These are phyloP conservation scores for Hoplodrina blanda DNA, from an alignment of 2,888 invertebrate species.

Conservation along the genomic window DNA sequence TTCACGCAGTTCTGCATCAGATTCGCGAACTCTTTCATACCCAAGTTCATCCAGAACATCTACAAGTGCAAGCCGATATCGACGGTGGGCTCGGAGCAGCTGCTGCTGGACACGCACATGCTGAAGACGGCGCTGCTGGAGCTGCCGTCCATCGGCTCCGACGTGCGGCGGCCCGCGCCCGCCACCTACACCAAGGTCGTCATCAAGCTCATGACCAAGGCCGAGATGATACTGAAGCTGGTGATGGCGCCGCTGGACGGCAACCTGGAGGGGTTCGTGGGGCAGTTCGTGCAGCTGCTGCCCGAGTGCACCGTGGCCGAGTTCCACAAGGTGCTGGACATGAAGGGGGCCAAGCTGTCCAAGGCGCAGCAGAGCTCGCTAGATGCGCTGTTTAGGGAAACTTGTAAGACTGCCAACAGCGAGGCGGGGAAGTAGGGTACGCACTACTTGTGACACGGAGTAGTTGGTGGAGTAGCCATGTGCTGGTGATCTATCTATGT, in stretches of 20 bases:
- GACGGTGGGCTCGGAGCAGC: constrained; percentile 97
- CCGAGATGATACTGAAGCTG: constrained; percentile 99
- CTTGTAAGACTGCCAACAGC: constrained; percentile 55
- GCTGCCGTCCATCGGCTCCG: constrained; percentile 97
- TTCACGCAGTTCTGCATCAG: constrained; percentile 99
- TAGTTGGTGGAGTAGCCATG: neutral
- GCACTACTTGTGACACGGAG: neutral
- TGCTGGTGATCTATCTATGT: too few species aligned
- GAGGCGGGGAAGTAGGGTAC: constrained; percentile 39
- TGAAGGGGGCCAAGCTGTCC: constrained; percentile 94
- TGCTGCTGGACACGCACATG: constrained; percentile 98
- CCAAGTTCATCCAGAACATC: constrained; percentile 97
- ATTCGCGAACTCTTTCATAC: constrained; percentile 98
- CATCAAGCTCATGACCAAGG: constrained; percentile 97
- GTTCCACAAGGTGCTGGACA: constrained; percentile 98
- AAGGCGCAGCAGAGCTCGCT: constrained; percentile 77
- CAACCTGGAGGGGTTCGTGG: constrained; percentile 94
- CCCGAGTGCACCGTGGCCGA: constrained; percentile 97
- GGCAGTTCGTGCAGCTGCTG: constrained; percentile 96
- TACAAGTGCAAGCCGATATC: constrained; percentile 97
- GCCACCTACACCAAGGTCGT: constrained; percentile 96
- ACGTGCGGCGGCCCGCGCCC: constrained; percentile 96
- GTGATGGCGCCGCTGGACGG: constrained; percentile 98
- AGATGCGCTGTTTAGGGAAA: constrained; percentile 78
- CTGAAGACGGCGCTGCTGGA: constrained; percentile 98